Evolutionary conservation across 1,140 invertebrate genomes (phyloP).

Genomic region (Patella vulgata): DNA sequence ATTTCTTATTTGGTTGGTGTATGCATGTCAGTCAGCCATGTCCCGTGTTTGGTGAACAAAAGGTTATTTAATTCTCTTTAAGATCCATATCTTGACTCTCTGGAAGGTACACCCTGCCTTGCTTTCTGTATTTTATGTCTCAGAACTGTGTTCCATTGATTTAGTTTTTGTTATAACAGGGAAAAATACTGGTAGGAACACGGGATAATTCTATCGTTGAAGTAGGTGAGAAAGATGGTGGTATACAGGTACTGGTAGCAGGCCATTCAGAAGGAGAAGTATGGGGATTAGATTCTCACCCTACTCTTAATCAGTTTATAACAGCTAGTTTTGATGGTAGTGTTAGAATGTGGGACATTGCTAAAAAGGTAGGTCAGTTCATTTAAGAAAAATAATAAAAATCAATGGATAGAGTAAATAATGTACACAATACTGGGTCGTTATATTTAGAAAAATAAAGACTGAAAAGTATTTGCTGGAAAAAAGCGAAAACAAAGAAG

Average conservation of each 20-base stretch:
- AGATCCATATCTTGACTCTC: no score
- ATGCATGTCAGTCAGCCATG: no score
- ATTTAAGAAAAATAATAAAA: neutral
- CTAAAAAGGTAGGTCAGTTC: constrained; percentile 51
- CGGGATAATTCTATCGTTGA: constrained; percentile 62
- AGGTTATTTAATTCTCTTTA: no score
- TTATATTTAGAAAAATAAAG: neutral
- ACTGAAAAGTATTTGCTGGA: neutral
- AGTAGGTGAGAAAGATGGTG: constrained; percentile 63
- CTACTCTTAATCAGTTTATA: constrained; percentile 53
- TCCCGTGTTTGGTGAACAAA: no score
- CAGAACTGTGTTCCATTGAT: no score
- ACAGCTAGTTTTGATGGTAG: constrained; percentile 66
- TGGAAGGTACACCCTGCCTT: no score
- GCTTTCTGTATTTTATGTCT: no score
- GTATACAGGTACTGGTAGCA: constrained; percentile 48
- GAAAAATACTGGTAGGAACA: constrained; percentile 66
- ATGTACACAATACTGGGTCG: no score
- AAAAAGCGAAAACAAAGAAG: no score
- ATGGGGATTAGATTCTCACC: constrained; percentile 65
- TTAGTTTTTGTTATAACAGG: constrained; percentile 43
- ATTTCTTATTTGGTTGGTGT: no score
- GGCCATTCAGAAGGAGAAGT: constrained; percentile 66
- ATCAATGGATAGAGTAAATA: no score
- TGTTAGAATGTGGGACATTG: constrained; percentile 62